Percentiles rank a stretch among this genome's conserved stretches.
Evolutionary conservation across 2,888 invertebrate genomes (phyloP).

Genomic region (Tipula helvola): DNA sequence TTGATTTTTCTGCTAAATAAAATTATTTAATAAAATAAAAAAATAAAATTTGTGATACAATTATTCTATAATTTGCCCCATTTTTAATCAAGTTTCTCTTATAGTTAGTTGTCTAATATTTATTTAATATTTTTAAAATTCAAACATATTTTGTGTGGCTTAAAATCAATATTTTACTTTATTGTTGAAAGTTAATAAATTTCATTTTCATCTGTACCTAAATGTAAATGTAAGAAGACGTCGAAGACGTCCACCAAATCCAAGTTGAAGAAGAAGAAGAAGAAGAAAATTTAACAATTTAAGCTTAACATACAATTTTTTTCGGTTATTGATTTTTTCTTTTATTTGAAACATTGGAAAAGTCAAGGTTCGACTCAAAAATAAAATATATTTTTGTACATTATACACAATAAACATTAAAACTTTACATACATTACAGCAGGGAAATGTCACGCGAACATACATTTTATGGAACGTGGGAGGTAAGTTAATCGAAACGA

Average conservation of each 20-base stretch:
- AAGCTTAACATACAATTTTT: not conserved
- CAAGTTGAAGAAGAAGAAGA: not conserved
- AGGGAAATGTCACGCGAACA: slow-evolving; percentile 30
- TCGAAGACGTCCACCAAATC: not conserved
- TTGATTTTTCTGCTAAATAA: not conserved
- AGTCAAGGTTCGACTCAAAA: not conserved
- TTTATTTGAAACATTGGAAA: slow-evolving; percentile 5
- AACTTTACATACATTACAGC: not conserved
- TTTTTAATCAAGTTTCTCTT: not conserved
- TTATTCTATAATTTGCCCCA: not conserved
- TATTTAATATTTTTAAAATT: not conserved
- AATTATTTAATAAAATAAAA: not conserved
- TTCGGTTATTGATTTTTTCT: not conserved
- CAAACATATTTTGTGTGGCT: not conserved
- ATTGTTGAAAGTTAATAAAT: not conserved
- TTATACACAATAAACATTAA: not conserved
- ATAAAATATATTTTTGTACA: not conserved
- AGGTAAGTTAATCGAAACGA: slow-evolving; percentile 30
- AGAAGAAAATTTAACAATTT: not conserved
- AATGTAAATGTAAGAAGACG: not conserved
- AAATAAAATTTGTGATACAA: not conserved
- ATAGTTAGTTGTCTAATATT: not conserved
- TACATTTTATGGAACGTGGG: slow-evolving; percentile 43
- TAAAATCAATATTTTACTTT: not conserved
- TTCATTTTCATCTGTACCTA: not conserved